Percentiles rank a stretch among this genome's conserved stretches.
These are phyloP conservation scores for Eciton burchellii DNA, from an alignment of 1,140 invertebrate species.

Conservation along the genomic window DNA sequence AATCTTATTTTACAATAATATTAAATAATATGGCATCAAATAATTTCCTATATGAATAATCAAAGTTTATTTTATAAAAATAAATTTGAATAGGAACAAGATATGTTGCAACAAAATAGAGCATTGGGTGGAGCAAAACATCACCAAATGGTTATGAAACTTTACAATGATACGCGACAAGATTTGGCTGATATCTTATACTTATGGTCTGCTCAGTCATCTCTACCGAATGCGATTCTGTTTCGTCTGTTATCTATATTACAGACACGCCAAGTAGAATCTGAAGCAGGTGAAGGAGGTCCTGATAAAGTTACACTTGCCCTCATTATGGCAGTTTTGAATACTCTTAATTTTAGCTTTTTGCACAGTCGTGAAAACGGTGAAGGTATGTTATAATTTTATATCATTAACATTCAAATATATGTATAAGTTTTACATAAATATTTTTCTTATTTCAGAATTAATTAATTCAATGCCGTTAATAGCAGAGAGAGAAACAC, in stretches of 20 bases:
- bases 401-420: neutral
- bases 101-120: conserved; percentile 93
- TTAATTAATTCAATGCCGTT: conserved; percentile 91
- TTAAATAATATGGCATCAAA: neutral
- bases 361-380: conserved; percentile 88
- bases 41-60: conserved; percentile 7
- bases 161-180: conserved; percentile 92
- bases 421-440: conserved; percentile 20
- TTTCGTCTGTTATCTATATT: conserved; percentile 83
- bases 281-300: conserved; percentile 86
- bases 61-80: conserved; percentile 13
- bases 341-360: conserved; percentile 93
- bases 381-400: conserved; percentile 81
- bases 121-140: conserved; percentile 95
- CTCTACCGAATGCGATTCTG: conserved; percentile 88
- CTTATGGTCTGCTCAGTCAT: conserved; percentile 94
- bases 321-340: conserved; percentile 93
- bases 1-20: too few species aligned
- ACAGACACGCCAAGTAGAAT: conserved; percentile 83
- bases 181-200: conserved; percentile 95
- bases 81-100: conserved; percentile 81
- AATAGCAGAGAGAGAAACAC: conserved; percentile 89
- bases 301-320: conserved; percentile 92
- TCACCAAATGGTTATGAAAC: conserved; percentile 91
- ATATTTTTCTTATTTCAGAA: conserved; percentile 82